These are phyloP conservation scores for Leptothorax acervorum DNA, from an alignment of 2,888 invertebrate species.

Conservation along the genomic window DNA sequence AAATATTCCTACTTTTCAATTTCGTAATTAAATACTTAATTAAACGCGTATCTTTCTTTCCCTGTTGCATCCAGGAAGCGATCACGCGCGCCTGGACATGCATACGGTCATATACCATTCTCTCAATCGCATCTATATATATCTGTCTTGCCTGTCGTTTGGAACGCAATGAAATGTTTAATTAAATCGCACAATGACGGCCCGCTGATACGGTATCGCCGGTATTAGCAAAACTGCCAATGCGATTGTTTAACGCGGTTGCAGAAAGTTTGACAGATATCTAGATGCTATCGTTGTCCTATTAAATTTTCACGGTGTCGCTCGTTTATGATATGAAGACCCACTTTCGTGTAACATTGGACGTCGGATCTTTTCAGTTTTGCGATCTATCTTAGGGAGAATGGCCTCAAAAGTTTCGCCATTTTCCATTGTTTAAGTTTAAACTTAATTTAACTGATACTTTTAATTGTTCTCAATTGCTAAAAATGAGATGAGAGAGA, in stretches of 20 bases:
- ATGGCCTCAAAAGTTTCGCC: background rate
- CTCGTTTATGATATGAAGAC: constrained; percentile 16
- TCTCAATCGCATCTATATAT: constrained; percentile 52
- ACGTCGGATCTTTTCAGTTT: constrained; percentile 27
- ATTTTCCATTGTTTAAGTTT: background rate
- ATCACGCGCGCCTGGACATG: background rate
- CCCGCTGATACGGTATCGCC: constrained; percentile 36
- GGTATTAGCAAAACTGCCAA: constrained; percentile 67
- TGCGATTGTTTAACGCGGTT: constrained; percentile 44
- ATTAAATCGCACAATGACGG: constrained; percentile 64
- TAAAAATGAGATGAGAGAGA: background rate
- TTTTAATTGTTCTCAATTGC: background rate
- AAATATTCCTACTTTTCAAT: constrained; percentile 4
- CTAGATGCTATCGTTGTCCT: constrained; percentile 14
- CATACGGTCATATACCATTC: background rate
- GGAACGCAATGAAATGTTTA: constrained; percentile 63
- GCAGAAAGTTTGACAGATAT: constrained; percentile 39
- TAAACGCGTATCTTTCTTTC: constrained; percentile 3
- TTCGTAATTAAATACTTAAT: constrained; percentile 39
- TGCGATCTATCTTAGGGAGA: background rate
- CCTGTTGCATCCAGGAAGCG: background rate
- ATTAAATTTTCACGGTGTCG: constrained; percentile 38
- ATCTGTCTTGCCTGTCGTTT: constrained; percentile 58
- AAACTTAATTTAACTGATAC: constrained; percentile 18
- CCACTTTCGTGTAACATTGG: constrained; percentile 14